phyloP scores from a whole-genome alignment of 1,140 invertebrate genomes.

The Ectropis grisescens region DNA sequence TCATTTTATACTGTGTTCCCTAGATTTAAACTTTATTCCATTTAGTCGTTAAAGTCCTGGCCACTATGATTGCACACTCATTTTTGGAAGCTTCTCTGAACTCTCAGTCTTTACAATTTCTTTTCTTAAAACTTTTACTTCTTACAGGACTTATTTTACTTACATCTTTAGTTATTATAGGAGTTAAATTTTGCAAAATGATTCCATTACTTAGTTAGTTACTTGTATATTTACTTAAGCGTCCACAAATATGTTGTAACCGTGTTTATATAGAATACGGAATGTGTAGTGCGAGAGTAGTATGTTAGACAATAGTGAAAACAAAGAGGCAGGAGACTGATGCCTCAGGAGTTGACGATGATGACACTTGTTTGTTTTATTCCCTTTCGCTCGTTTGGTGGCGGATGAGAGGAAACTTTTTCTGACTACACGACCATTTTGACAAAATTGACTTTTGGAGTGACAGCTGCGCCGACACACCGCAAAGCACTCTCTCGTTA shows the following conservation, averaged over 20 bases:
- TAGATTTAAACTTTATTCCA: slow-evolving; percentile 40
- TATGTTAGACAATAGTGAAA: slow-evolving; percentile 7
- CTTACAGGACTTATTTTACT: too few relatives aligned
- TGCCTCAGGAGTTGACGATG: slow-evolving; percentile 34
- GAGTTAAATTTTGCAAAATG: too few relatives aligned
- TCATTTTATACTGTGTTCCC: slow-evolving; percentile 31
- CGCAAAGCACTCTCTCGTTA: slow-evolving; percentile 6
- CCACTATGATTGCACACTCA: slow-evolving; percentile 24
- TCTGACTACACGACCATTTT: slow-evolving; percentile 28
- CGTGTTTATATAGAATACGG: too few relatives aligned
- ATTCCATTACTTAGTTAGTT: too few relatives aligned
- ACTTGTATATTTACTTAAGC: too few relatives aligned
- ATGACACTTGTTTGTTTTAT: slow-evolving; percentile 64
- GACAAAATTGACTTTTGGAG: slow-evolving; percentile 47
- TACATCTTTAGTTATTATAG: too few relatives aligned
- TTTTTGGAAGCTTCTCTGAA: slow-evolving; percentile 18
- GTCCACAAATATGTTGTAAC: too few relatives aligned
- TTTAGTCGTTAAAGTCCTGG: slow-evolving; percentile 18
- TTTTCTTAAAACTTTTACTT: background rate
- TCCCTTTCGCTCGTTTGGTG: slow-evolving; percentile 33
- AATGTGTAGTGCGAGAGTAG: too few relatives aligned
- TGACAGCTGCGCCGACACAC: slow-evolving; percentile 23
- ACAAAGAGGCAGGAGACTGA: slow-evolving; percentile 13
- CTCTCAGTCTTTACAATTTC: slow-evolving; percentile 6
- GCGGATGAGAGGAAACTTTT: slow-evolving; percentile 33